Percentiles rank a stretch among this genome's conserved stretches.
phyloP scores from a whole-genome alignment of 1,140 invertebrate genomes.

The Heliconius hewitsoni region DNA sequence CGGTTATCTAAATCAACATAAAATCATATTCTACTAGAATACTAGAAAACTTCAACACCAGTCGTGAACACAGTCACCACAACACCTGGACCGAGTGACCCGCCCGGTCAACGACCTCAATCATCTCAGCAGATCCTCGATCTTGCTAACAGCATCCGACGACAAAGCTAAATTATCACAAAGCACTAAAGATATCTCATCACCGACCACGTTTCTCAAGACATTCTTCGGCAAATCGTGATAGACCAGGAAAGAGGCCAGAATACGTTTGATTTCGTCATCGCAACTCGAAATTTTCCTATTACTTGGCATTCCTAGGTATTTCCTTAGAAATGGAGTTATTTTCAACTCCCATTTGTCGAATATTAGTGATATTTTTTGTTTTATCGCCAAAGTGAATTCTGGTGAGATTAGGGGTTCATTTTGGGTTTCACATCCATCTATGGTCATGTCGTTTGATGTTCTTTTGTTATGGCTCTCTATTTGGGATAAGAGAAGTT shows the following conservation, averaged over 20 bases:
- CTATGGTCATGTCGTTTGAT: slow-evolving; percentile 54
- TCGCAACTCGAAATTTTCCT: slow-evolving; percentile 54
- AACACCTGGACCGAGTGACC: slow-evolving; percentile 51
- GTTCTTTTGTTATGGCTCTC: slow-evolving; percentile 54
- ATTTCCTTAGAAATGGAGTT: slow-evolving; percentile 74
- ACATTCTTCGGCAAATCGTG: slow-evolving; percentile 82
- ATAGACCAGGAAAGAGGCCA: slow-evolving; percentile 83
- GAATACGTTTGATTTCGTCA: slow-evolving; percentile 60
- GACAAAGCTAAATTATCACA: slow-evolving; percentile 56
- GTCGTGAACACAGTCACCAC: slow-evolving; percentile 51
- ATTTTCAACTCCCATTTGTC: slow-evolving; percentile 82
- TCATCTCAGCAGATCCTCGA: slow-evolving; percentile 70
- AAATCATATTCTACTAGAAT: too few species aligned
- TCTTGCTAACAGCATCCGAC: slow-evolving; percentile 57
- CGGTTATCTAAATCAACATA: too few species aligned
- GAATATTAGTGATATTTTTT: slow-evolving; percentile 80
- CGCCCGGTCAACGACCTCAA: slow-evolving; percentile 45
- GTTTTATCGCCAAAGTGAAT: slow-evolving; percentile 81
- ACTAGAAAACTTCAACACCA: slow-evolving; percentile 40
- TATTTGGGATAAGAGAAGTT: slow-evolving; percentile 82
- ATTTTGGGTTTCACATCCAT: slow-evolving; percentile 48
- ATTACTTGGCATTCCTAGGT: slow-evolving; percentile 64
- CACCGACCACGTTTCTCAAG: slow-evolving; percentile 55
- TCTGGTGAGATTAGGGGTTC: slow-evolving; percentile 72
- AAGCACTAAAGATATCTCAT: slow-evolving; percentile 61